A percentile compares a stretch with the other conserved stretches of the same genome.
Conservation (phyloP, 2,888 invertebrate species). For the Pseudolycoriella hygida region DNA sequence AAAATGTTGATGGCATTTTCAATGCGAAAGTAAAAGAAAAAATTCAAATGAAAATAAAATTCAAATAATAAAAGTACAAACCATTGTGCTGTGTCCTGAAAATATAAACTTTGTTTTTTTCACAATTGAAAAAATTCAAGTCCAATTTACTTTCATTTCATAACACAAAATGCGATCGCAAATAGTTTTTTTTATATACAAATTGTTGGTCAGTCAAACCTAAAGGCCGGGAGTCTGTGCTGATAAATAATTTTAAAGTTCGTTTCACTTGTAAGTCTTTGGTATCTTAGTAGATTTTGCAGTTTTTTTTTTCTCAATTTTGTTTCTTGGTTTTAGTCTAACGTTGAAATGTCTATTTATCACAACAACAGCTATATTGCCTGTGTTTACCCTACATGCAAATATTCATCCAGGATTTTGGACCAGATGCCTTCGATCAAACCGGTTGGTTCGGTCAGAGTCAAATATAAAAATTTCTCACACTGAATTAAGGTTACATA, state of each 20-base stretch:
- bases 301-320: not conserved
- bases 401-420: conserved; percentile 10
- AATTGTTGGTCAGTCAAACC: conserved; percentile 26
- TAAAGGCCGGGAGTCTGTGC: conserved; percentile 23
- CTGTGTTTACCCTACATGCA: not conserved
- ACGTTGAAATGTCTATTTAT: not conserved
- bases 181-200: not conserved
- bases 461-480: too few relatives aligned
- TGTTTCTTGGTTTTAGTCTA: not conserved
- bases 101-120: too few relatives aligned
- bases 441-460: too few relatives aligned
- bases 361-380: not conserved
- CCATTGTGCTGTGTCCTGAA: not conserved
- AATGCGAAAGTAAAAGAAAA: conserved; percentile 2
- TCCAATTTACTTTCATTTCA: not conserved
- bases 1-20: conserved; percentile 21
- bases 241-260: not conserved
- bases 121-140: not conserved
- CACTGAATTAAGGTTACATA: too few relatives aligned
- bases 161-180: not conserved
- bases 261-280: too few relatives aligned
- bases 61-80: not conserved
- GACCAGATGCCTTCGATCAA: too few relatives aligned
- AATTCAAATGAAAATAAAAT: not conserved
- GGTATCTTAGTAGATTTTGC: not conserved